Base-by-base conservation (phyloP, 2,113 vertebrate species). In the Pipra filicauda region DNA sequence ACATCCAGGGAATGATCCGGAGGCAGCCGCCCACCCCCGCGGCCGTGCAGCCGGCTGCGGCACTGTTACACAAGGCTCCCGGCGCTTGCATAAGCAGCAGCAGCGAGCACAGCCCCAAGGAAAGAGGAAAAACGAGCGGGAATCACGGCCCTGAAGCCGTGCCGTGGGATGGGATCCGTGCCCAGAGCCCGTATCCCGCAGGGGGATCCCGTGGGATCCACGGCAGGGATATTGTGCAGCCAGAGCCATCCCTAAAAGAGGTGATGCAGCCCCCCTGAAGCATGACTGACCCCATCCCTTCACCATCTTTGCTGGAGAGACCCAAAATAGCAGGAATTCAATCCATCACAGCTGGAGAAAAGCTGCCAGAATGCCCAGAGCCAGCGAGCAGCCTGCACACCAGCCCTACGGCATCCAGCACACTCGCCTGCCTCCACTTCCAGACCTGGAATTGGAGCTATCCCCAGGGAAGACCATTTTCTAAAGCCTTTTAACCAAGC, bases 11-110 rank as follows among this genome's bases (percentile, higher is more conserved):
- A 5, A 1, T 0, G 55, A 7, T 22, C 11, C 11, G 21, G n/a
- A 27, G 48, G 81, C 62, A 39, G 82, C 44, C 49, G 10, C 78
- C 79, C 81, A 20, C 12, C 84, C 85, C 79, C n/a, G 4, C 22
- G 33, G 76, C 92, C 61, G 3, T 4, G 89, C 92, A 74, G 61
- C 52, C 17, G 52, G 57, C 91, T 76, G 67, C 80, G 1, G 76
- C 80, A 4, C 80, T 4, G 88, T 93, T 91, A 71, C 94, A 85
- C 91, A 92, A 91, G 94, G 92, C 92, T 88, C 75, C 89, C 5
- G 3, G 83, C 2, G 2, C 83, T 86, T 86, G 87, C 94, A 80
- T 83, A 91, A 95, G 72, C 72, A 4, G 3, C 91, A 27, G 61
- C n/a, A 2, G 69, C 20, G 0, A 3, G 28, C 1, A 9, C 69